phyloP scores from a whole-genome alignment of 2,797 vertebrate genomes.

The Discoglossus pictus region DNA sequence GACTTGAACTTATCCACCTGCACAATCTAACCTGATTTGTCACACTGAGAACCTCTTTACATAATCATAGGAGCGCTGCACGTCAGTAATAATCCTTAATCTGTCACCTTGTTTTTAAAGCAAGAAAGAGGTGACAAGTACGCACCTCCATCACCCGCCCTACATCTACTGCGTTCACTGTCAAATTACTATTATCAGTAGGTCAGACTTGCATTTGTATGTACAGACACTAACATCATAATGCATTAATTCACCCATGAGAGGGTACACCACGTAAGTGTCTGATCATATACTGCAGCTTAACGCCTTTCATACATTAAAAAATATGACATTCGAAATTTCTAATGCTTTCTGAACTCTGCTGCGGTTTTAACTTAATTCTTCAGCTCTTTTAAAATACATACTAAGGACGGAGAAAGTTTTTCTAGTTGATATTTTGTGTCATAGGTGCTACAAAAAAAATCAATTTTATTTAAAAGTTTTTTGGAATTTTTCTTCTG shows the following conservation, averaged over 20 bases:
- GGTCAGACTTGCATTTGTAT: slow-evolving; percentile 24
- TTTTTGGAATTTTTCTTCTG: no score
- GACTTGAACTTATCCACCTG: slow-evolving; percentile 40
- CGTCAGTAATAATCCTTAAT: slow-evolving; percentile 32
- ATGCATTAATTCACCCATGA: slow-evolving; percentile 40
- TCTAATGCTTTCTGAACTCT: slow-evolving; percentile 9
- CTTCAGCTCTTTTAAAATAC: no score
- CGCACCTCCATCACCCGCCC: slow-evolving; percentile 3
- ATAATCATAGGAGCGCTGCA: slow-evolving; percentile 20
- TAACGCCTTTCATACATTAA: slow-evolving; percentile 23
- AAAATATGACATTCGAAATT: slow-evolving; percentile 42
- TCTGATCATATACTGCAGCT: slow-evolving; percentile 19
- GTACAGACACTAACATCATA: slow-evolving; percentile 31
- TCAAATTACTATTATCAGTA: slow-evolving; percentile 42
- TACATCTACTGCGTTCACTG: slow-evolving; percentile 5
- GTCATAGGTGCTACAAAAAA: no score
- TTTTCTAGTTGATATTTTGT: no score
- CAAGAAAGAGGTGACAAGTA: slow-evolving; percentile 4
- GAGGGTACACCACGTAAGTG: slow-evolving; percentile 25
- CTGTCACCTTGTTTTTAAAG: slow-evolving; percentile 20
- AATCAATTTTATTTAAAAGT: no score
- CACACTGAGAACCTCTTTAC: slow-evolving; percentile 21
- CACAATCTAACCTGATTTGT: slow-evolving; percentile 31
- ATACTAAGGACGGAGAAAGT: no score
- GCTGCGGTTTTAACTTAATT: no score